Evolutionary conservation across 2,113 vertebrate genomes (phyloP).

Genomic region (Hippoglossus stenolepis): DNA sequence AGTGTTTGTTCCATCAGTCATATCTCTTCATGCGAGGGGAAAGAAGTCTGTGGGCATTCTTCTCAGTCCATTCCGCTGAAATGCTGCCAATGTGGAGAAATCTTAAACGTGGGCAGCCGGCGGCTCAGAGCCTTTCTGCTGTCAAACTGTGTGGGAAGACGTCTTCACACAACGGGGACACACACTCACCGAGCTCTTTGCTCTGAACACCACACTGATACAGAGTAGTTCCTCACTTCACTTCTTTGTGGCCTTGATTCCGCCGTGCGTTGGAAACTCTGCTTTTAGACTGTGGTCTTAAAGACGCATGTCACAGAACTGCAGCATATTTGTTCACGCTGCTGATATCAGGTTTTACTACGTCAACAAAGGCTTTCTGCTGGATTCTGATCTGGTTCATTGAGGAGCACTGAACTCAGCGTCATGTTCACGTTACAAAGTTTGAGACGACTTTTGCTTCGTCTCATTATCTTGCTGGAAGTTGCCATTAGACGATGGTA

Average conservation of each 20-base stretch:
- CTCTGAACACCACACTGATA: background rate
- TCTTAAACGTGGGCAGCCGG: constrained; percentile 51
- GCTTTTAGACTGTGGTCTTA: background rate
- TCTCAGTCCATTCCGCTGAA: constrained; percentile 62
- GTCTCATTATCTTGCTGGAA: too few relatives aligned
- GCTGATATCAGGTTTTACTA: too few relatives aligned
- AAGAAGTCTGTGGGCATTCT: constrained; percentile 56
- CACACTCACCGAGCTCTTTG: too few relatives aligned
- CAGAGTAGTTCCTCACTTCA: background rate
- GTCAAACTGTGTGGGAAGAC: constrained; percentile 52
- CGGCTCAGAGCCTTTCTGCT: constrained; percentile 29
- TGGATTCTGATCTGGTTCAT: too few relatives aligned
- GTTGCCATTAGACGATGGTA: too few relatives aligned
- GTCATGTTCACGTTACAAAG: too few relatives aligned
- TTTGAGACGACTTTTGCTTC: too few relatives aligned
- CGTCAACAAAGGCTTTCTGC: too few relatives aligned
- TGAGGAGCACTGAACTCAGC: too few relatives aligned
- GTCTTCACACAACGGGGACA: constrained; percentile 40
- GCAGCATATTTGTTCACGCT: too few relatives aligned
- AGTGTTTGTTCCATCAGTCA: constrained; percentile 22
- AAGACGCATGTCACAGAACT: too few relatives aligned
- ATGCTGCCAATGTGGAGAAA: constrained; percentile 58
- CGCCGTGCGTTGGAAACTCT: background rate
- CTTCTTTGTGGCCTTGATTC: background rate
- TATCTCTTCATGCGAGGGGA: constrained; percentile 56